Base-by-base conservation (phyloP, 2,888 invertebrate species). In the Yponomeuta plumbellus region DNA sequence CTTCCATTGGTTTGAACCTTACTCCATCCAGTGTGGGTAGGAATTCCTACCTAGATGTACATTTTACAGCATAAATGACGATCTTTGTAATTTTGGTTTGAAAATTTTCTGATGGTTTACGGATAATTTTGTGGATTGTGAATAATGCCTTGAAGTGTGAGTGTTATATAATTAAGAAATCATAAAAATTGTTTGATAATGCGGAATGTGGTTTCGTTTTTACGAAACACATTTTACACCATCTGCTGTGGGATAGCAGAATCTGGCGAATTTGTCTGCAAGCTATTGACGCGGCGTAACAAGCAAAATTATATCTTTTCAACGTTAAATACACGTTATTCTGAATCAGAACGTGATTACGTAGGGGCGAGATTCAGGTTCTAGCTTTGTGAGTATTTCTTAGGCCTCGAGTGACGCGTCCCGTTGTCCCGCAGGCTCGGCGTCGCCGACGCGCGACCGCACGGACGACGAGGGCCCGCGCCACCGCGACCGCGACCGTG, bases 381-480 rank as follows among this genome's bases (percentile, higher is more conserved):
- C 34, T 5, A 34, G 34, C 34, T 34, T 5, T 34, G 1, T 34
- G 34, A 8, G 6, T 34, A 8, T 1, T 34, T 34, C 34, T 8
- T 5, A 34, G 8, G 34, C 34, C 34, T 8, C 34, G 34, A 34
- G 34, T 34, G 34, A 34, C 26, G 26, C 61, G 26, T 23, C 17
- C 13, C 26, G 62, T 11, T 39, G 39, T n/a, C 8, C 20, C 10
- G 11, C 20, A 62, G 26, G 85, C 70, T 78, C 82, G 21, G 80
- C 84, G 70, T 80, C 85, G 23, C 84, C 87, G 26, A 76, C 86
- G 57, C 86, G 83, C 44, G 86, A 85, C 70, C 80, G 84, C 68
- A 73, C 78, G 57, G 82, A 76, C 70, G 83, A 87, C 75, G 88
- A 87, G 69, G 86, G 85, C 72, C 71, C 70, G 69, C 72, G 67